Percentiles rank a stretch among this genome's conserved stretches.
Conservation (phyloP, 2,888 invertebrate genomes). For the Eupithecia centaureata region DNA sequence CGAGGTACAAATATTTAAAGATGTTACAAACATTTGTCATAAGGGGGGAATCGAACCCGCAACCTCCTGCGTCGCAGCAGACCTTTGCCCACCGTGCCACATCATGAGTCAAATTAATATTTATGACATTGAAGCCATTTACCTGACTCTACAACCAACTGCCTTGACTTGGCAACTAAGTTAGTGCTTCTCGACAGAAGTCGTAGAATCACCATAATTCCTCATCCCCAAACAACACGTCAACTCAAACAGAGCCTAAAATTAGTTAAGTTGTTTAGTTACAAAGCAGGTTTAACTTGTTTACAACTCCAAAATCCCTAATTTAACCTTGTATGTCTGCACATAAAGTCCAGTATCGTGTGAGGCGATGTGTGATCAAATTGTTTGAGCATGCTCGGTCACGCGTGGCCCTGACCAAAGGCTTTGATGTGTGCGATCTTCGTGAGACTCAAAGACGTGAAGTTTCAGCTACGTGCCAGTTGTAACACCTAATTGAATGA, state of each 20-base stretch:
- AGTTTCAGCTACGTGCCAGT: constrained; percentile 13
- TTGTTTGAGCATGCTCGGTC: constrained; percentile 23
- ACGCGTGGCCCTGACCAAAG: constrained; percentile 24
- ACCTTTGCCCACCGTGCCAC: no score
- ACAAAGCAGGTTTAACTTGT: constrained; percentile 29
- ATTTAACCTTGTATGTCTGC: not conserved
- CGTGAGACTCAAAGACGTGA: constrained; percentile 30
- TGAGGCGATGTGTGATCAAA: constrained; percentile 29
- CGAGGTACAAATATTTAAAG: no score
- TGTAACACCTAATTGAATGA: not conserved
- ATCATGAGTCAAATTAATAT: no score
- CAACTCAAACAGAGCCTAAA: constrained; percentile 33
- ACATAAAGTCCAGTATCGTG: constrained; percentile 18
- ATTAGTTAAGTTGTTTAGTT: constrained; percentile 35
- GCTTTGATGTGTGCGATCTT: constrained; percentile 41
- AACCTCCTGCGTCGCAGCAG: no score
- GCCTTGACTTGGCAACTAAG: not conserved
- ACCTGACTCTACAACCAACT: not conserved
- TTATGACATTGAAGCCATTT: no score
- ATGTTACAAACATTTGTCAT: no score
- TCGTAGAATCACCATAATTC: constrained; percentile 20
- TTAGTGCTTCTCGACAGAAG: constrained; percentile 8
- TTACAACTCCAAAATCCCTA: constrained; percentile 19
- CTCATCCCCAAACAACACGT: constrained; percentile 18
- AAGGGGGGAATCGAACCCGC: no score